Percentiles rank a stretch among this genome's conserved stretches.
Evolutionary conservation across 2,797 vertebrate genomes (phyloP).

Genomic region (Danionella dracula): DNA sequence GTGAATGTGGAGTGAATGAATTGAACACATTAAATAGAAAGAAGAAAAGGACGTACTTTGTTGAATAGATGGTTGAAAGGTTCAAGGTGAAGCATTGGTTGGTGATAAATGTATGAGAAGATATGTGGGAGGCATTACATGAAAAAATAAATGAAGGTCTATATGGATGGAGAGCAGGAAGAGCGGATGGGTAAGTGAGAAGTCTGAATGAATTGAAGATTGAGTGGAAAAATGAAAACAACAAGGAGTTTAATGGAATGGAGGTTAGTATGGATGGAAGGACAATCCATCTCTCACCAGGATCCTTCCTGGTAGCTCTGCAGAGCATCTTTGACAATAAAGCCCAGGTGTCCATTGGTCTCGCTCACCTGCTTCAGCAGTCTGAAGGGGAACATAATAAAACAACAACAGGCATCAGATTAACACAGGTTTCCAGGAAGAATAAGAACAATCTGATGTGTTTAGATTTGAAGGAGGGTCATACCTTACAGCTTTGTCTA

Average conservation of each 20-base stretch:
- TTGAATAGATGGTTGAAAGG: too few relatives aligned
- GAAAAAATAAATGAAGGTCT: not conserved
- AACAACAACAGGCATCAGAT: slow-evolving; percentile 36
- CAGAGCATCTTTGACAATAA: slow-evolving; percentile 79
- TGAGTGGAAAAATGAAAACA: not conserved
- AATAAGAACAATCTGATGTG: too few relatives aligned
- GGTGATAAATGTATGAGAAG: too few relatives aligned
- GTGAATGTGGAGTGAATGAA: too few relatives aligned
- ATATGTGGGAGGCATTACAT: too few relatives aligned
- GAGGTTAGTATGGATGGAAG: not conserved
- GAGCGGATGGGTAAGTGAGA: not conserved
- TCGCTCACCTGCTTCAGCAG: slow-evolving; percentile 83
- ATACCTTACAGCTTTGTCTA: slow-evolving; percentile 82
- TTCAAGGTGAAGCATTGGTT: too few relatives aligned
- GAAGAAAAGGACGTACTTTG: too few relatives aligned
- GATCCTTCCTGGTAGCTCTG: slow-evolving; percentile 78
- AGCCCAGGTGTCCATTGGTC: slow-evolving; percentile 85
- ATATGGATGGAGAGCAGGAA: not conserved
- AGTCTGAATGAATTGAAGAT: too few relatives aligned
- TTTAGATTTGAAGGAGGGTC: not conserved
- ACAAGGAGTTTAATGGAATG: too few relatives aligned
- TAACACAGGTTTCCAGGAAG: too few relatives aligned
- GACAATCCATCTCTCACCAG: slow-evolving; percentile 66
- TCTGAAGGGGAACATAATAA: slow-evolving; percentile 57
- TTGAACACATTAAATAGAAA: too few relatives aligned